Evolutionary conservation across 2,113 vertebrate genomes (phyloP), one percentile per base, ranked within the genome.

Genomic region (Sula dactylatra): DNA sequence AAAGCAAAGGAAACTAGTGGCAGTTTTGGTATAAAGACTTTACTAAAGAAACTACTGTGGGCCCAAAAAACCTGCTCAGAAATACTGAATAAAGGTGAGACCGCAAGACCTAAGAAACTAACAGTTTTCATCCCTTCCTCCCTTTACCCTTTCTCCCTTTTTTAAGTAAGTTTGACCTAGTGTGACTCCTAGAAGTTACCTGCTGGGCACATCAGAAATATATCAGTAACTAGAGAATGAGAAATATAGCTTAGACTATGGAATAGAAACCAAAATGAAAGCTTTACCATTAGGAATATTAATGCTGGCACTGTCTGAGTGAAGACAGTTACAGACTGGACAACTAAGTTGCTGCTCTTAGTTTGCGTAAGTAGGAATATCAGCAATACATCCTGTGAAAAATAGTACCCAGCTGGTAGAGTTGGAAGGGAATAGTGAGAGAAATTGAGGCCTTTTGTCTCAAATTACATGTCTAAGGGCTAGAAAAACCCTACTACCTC

Each of bases 201-300:
- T 93, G 89, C 95, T 97, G 95, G 55, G 96, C 54, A 93, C 91
- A 94, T 81, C n/a, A 85, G 93, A 96, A 94, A 93, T 62, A 29
- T 73, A 94, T 94, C 89, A 86, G 96, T 95, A 95, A 96, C 93
- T 26, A 62, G 84, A 95, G 93, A 93, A 96, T 36, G 91, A 94
- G 44, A 66, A 90, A 91, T 94, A 80, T 50, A 45, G 59, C 80
- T 77, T 34, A 66, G 81, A 45, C 58, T 47, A 26, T 59, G 78
- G 84, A 93, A 96, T 13, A 93, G 84, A 96, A 94, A 73, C 78
- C 84, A 67, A 69, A 96, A 93, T 83, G 65, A 97, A 94, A 93
- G 94, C 67, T 85, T 95, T 88, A 27, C 58, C 42, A 21, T 86
- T 73, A 94, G 34, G 74, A 88, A 93, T 95, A 95, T 95, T 96